Conservation (phyloP, 2,888 invertebrate species). For the Flabesymbios commensalis region DNA sequence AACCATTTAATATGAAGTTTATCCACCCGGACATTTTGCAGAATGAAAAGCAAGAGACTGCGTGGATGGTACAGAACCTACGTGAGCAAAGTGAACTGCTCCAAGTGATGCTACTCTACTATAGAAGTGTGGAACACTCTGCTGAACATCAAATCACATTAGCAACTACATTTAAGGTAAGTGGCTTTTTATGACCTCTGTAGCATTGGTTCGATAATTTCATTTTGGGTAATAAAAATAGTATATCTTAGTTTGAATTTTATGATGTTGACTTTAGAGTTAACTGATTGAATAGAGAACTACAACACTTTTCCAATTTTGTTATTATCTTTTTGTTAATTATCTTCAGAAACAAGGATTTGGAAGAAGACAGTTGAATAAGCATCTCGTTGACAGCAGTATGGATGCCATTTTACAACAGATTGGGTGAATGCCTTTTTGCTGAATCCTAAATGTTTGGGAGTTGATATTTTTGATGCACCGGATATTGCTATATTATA, state of each 20-base stretch:
- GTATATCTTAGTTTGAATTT: neutral
- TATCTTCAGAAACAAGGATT: conserved; percentile 56
- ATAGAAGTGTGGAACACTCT: conserved; percentile 52
- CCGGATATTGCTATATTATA: neutral
- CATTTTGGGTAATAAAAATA: too few species aligned
- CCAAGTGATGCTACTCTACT: conserved; percentile 56
- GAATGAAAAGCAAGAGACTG: conserved; percentile 46
- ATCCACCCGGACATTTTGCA: too few species aligned
- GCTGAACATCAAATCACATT: conserved; percentile 44
- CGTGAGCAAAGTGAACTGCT: conserved; percentile 60
- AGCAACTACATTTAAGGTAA: conserved; percentile 54
- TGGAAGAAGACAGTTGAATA: conserved; percentile 53
- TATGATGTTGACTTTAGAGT: neutral
- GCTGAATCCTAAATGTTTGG: neutral
- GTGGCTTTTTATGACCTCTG: neutral
- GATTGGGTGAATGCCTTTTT: conserved; percentile 47
- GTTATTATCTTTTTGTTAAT: too few species aligned
- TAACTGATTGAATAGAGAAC: neutral
- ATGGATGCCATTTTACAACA: conserved; percentile 45
- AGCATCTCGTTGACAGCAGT: conserved; percentile 51
- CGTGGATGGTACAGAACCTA: conserved; percentile 57
- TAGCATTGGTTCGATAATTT: too few species aligned
- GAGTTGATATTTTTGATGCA: neutral
- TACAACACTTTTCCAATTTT: neutral
- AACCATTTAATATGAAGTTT: too few species aligned